Base-by-base conservation (phyloP, 2,797 vertebrate genomes). In the Varecia variegata region DNA sequence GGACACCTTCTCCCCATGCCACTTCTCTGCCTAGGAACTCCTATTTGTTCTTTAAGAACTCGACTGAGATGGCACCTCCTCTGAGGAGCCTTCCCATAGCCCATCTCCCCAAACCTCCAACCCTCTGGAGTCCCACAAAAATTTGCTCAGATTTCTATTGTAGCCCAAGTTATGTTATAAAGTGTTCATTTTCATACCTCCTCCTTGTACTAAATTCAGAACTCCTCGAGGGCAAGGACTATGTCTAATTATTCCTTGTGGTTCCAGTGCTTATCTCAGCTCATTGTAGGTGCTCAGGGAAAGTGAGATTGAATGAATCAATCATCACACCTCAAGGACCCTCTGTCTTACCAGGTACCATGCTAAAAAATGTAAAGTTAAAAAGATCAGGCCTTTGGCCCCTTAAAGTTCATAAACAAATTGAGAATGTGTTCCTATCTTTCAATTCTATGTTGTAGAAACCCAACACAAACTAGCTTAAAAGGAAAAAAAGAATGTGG, bases 381-480 rank as follows among this genome's bases (percentile, higher is more conserved):
- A 92, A 82, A 58, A 77, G 52, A 81, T 25, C 35, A 43, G 52
- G 13, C 14, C 52, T 91, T 58, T 62, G 14, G 81, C 68, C 35
- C 87, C 54, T 81, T 60, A 15, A 92, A 47, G 7, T 52, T 86
- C 20, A 77, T 80, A 80, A 90, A 96, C 21, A 82, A 96, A 91
- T 54, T 71, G 43, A 45, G 13, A 40, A 35, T 91, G 12, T 27
- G 0, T 70, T 88, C 35, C 9, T 38, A 82, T 87, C 47, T 94
- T 50, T 88, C 83, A 60, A 88, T 68, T 88, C 62, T 77, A 79
- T 10, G 21, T 50, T 60, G 70, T 9, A 86, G 67, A 88, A 81
- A 70, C 20, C 17, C 52, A 95, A 70, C 52, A 73, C 58, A 73
- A 90, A 80, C 43, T 80, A 85, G 20, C 12, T 89, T 74, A 77